Evolutionary conservation across 1,140 invertebrate species (phyloP), one percentile per base, ranked within the genome.

Genomic region (Papilio aristodemus): DNA sequence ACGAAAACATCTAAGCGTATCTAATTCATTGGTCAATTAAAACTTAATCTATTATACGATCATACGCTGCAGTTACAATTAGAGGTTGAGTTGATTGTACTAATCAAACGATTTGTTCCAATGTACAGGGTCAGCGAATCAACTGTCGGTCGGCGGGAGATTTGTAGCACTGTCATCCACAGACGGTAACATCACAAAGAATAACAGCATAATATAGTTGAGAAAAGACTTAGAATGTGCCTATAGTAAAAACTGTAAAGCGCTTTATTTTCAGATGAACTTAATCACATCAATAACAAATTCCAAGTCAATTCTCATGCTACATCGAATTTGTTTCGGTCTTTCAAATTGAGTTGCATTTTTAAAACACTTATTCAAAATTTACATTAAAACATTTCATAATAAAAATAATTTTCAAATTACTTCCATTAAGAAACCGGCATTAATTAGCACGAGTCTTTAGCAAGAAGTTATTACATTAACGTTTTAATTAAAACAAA

Each of bases 91-190:
- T 71, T 77, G 73, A 81, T 81, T 78, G 71, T 17, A 59, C 72
- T 80, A 75, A 80, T 78, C 71, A 74, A 71, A 70, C 71, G 73
- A 74, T 81, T 76, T 67, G 76, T 75, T 78, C 69, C 76, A 69
- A 77, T 75, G 71, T 68, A 71, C 68, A 27, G 77, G 78, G 78
- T 79, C 73, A 77, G 64, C 50, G 68, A n/a, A 69, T 73, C 71
- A 67, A 69, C 68, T 66, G 39, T 22, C 46, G 25, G 69, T 66
- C 46, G 22, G 17, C 9, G 27, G 27, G 27, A 6, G 27, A 32
- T 32, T 6, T 68, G 39, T 14, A 54, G 17, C 8, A 54, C n/a
- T n/a, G 22, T 54, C 43, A 7, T 8, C 19, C 6, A 2, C 6
- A 32, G 27, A 32, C 27, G 2, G 27, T 32, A 32, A 2, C 6